Evolutionary conservation across 2,113 vertebrate genomes (phyloP).

Genomic region (Triplophysa tibetana): DNA sequence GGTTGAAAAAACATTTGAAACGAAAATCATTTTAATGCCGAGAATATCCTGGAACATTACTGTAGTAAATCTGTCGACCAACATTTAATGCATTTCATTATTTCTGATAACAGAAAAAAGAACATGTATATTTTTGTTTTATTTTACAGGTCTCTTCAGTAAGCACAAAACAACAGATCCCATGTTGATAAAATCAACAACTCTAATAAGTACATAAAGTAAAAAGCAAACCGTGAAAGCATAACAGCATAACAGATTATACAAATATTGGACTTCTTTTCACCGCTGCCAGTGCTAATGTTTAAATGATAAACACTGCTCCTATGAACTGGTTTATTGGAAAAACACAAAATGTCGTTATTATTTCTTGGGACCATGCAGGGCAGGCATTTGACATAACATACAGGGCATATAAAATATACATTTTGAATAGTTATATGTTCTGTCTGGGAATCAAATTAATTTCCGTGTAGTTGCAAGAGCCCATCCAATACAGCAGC

Average conservation of each 20-base stretch:
- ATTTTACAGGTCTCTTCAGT: neutral
- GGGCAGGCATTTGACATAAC: neutral
- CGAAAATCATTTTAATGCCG: conserved; percentile 21
- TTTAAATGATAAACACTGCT: conserved; percentile 12
- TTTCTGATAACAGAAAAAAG: neutral
- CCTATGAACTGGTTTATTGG: neutral
- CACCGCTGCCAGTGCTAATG: conserved; percentile 6
- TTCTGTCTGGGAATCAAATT: no score
- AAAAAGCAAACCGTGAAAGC: conserved; percentile 17
- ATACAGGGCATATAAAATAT: no score
- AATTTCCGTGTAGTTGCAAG: no score
- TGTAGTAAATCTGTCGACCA: conserved; percentile 1
- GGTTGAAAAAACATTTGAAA: conserved; percentile 3
- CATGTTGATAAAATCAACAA: conserved; percentile 14
- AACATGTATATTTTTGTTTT: neutral
- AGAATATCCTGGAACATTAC: conserved; percentile 19
- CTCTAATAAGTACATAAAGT: conserved; percentile 19
- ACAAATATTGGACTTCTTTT: conserved; percentile 24
- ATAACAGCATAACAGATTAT: conserved; percentile 1
- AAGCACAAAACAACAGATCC: conserved; percentile 4
- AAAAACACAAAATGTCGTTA: neutral
- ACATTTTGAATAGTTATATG: no score
- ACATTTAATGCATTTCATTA: conserved; percentile 26
- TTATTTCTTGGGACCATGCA: neutral
- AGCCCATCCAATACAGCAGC: no score